Evolutionary conservation across 2,888 invertebrate species (phyloP).

Genomic region (Orthosia cruda): DNA sequence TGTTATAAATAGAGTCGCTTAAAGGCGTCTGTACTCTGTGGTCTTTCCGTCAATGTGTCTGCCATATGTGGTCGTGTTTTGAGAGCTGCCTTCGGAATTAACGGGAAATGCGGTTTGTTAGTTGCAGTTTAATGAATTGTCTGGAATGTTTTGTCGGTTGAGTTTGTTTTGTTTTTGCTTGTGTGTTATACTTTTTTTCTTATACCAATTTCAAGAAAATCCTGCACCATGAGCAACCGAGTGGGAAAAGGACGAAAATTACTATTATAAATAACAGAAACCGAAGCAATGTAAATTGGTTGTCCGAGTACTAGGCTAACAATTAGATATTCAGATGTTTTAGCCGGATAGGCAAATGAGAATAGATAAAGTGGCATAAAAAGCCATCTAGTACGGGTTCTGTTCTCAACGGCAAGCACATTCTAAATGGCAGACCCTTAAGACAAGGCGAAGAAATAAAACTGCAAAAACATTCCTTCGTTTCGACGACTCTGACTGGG

Average conservation of each 20-base stretch:
- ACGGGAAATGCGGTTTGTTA: conserved; percentile 49
- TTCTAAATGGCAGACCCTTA: conserved; percentile 39
- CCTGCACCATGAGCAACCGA: too few relatives aligned
- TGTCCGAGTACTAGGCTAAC: background rate
- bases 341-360: conserved; percentile 14
- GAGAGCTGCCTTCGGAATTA: conserved; percentile 44
- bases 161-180: background rate
- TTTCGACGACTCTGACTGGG: conserved; percentile 29
- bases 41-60: conserved; percentile 56
- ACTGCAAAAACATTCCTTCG: conserved; percentile 38
- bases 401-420: conserved; percentile 41
- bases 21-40: conserved; percentile 55
- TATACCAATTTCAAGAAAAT: too few relatives aligned
- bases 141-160: background rate
- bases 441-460: conserved; percentile 41
- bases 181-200: too few relatives aligned
- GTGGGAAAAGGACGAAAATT: too few relatives aligned
- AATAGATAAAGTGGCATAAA: conserved; percentile 14
- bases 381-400: conserved; percentile 11
- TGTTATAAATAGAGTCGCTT: conserved; percentile 65
- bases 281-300: too few relatives aligned
- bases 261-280: too few relatives aligned
- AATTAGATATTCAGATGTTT: conserved; percentile 21
- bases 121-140: conserved; percentile 37
- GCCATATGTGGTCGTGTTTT: conserved; percentile 50